Base-by-base conservation (phyloP, 2,113 vertebrate species). In the Lichenostomus cassidix region DNA sequence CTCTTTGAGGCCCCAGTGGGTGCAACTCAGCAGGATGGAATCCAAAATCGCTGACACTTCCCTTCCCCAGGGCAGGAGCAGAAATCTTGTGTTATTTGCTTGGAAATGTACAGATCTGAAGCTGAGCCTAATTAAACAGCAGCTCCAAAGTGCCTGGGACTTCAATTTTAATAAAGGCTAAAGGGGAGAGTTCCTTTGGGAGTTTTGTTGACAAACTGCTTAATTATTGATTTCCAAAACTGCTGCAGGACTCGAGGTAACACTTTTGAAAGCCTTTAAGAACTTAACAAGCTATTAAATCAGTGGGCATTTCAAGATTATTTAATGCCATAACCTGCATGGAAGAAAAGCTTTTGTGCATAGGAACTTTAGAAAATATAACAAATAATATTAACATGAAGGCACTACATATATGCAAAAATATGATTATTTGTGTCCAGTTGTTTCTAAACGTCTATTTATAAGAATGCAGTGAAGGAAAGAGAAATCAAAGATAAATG, bases 171-270 rank as follows among this genome's bases (percentile, higher is more conserved):
- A 90, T 92, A 82, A 88, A 85, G 79, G 75, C 47, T 82, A 95
- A 94, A 87, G 64, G 59, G 50, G 25, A 81, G 89, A 78, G 37
- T 39, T 89, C 64, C 84, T 89, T 28, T 22, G 67, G 84, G 87
- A 93, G 28, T 69, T 92, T 31, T 87, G 84, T 81, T 95, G 84
- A 91, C 73, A 83, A 95, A 94, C 60, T 89, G 50, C 76, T 73
- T 56, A 86, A 95, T 83, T 90, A 84, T 23, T 82, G 39, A 60
- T 88, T 73, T 90, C 75, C 47, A 92, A 79, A 71, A 55, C 56
- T 60, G 15, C 39, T 86, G 73, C 9, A 70, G 25, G 79, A 70
- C 35, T 74, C 0, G 0, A 42, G 33, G 46, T 42, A 87, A 78
- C 41, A 55, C 35, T 86, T 88, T 41, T 16, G 18, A 92, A 92